Evolutionary conservation across 2,797 vertebrate species (phyloP), one percentile per base, ranked within the genome.

Genomic region (Acanthopagrus latus): DNA sequence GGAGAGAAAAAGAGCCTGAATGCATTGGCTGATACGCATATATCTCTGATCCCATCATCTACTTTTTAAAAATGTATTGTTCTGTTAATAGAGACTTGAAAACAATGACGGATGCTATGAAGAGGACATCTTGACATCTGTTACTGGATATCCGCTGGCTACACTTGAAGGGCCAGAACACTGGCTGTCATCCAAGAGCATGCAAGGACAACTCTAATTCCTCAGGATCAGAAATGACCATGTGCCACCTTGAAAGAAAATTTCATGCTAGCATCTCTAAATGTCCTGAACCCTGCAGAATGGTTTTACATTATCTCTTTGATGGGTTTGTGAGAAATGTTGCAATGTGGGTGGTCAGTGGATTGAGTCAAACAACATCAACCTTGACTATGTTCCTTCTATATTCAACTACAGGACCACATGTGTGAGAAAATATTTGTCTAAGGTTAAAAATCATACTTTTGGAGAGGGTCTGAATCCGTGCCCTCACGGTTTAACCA

Each of bases 391-490:
- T 46, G 13, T 60, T 3, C 7, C 43, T 46, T 64, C 56, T 59
- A 59, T 63, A 50, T 65, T 73, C 52, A 29, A 21, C 21, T 44
- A 58, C 51, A 71, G 23, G 46, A 54, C 78, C 78, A 69, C 67
- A 87, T 64, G 71, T 78, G 83, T 76, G 52, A 62, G 77, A 81
- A 79, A 79, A 87, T 80, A 65, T 66, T 78, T 51, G n/a, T 46
- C 69, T 63, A 27, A 41, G 65, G 43, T 76, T 71, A 47, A 68
- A 87, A 76, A 71, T 77, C 56, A 29, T 59, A 62, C 48, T 81
- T 81, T 64, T 77, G 62, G 58, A 64, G 78, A 47, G 21, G 25
- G 18, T 63, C 71, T 76, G 18, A 78, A 77, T 68, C 25, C 41
- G 43, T 41, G 62, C 67, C 74, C 75, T 74, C 55, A 52, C 64